Base-by-base conservation (phyloP, 2,888 invertebrate genomes). In the Ditylenchus weischeri region DNA sequence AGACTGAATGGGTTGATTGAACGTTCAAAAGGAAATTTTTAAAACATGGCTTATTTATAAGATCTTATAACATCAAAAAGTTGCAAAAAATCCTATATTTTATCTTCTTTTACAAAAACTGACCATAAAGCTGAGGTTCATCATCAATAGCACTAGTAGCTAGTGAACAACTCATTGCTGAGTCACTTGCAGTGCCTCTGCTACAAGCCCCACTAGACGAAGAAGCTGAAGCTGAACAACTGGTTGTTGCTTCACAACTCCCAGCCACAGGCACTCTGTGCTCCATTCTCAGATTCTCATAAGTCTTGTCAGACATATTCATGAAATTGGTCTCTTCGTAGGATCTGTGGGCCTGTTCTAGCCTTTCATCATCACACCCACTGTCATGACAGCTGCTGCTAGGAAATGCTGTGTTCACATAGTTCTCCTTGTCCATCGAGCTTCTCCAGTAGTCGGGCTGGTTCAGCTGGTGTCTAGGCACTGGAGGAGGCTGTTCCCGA, bases 301-400 rank as follows among this genome's bases (percentile, higher is more conserved):
- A 62, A n/a, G 48, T 62, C n/a, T 62, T 47, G 21, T 62, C 62
- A 47, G 62, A 62, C n/a, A 62, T 62, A 15, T 62, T 62, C 62
- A 62, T 62, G 18, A 62, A 62, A 13, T 62, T 43, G 23, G 62
- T 62, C 48, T 62, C 62, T n/a, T 43, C 62, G 23, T 38, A 59
- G 23, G 36, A 19, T 21, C 29, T 35, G 15, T 23, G 59, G 23
- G 57, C 57, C 23, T 29, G 5, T 18, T 54, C 57, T 18, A 54
- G 23, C 19, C 43, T 43, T 13, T 23, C 29, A 19, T 59, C 59
- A 19, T 38, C 59, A 21, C 59, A 59, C 11, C 59, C 59, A 35
- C 59, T 59, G 8, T 43, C 43, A 15, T 43, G 3, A 8, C 8
- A 43, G 15, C 43, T 43, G 59, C 23, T 19, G n/a, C n/a, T 19